These are phyloP conservation scores for Monochamus alternatus DNA, from an alignment of 2,888 invertebrate species.

Conservation along the genomic window DNA sequence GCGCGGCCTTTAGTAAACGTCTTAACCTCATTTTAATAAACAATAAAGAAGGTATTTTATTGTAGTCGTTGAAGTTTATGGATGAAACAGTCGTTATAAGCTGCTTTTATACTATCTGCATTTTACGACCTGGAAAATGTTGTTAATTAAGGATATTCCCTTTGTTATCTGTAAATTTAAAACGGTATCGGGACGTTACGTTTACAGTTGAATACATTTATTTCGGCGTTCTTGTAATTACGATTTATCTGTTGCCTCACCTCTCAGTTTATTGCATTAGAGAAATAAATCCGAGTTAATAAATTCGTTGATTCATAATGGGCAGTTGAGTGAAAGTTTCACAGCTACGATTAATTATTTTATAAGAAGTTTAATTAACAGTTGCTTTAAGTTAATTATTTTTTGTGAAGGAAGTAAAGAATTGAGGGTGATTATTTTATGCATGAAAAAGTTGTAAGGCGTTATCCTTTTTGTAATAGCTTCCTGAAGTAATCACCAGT, in stretches of 20 bases:
- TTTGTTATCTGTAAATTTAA: conserved; percentile 52
- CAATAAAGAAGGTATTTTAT: conserved; percentile 62
- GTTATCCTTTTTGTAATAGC: no score
- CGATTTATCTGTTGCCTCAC: conserved; percentile 14
- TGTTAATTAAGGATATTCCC: conserved; percentile 53
- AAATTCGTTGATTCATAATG: conserved; percentile 16
- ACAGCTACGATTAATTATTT: conserved; percentile 3
- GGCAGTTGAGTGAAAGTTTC: conserved; percentile 16
- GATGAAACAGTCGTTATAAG: conserved; percentile 51
- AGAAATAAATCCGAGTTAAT: conserved; percentile 19
- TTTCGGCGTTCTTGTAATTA: not conserved
- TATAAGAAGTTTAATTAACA: conserved; percentile 10
- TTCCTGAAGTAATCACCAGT: no score
- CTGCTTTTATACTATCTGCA: conserved; percentile 49
- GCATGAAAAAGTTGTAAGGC: no score
- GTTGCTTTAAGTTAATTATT: no score
- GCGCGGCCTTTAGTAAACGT: conserved; percentile 51
- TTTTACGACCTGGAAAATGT: conserved; percentile 50
- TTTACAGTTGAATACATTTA: conserved; percentile 34
- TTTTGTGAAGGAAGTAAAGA: no score
- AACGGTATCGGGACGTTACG: conserved; percentile 41
- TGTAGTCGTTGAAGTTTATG: conserved; percentile 51
- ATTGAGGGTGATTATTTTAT: no score
- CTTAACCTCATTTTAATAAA: conserved; percentile 68
- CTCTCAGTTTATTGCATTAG: conserved; percentile 19